Conservation (phyloP, 2,888 invertebrate species). For the Acrobasis repandana region DNA sequence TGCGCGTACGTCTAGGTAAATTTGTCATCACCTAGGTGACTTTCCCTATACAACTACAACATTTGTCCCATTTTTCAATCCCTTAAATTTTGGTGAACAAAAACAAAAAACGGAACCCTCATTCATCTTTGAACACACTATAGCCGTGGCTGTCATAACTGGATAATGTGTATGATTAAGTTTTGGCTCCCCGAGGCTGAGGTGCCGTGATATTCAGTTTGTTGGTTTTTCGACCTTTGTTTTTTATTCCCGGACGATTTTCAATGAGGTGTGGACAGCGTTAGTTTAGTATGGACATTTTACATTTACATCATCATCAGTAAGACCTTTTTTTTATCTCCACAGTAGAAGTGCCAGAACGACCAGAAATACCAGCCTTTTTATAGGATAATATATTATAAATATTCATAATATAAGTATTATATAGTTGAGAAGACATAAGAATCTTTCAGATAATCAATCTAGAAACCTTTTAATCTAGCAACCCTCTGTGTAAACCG, state of each 20-base stretch:
- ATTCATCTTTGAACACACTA: conserved; percentile 56
- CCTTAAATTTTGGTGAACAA: neutral
- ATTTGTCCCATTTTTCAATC: conserved; percentile 18
- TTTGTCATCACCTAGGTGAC: too few relatives aligned
- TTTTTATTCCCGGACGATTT: conserved; percentile 59
- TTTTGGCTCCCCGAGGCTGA: conserved; percentile 67
- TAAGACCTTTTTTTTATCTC: too few relatives aligned
- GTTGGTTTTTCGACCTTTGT: conserved; percentile 70
- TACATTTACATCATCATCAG: too few relatives aligned
- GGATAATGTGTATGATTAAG: conserved; percentile 77
- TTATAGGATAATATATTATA: too few relatives aligned
- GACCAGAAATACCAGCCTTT: too few relatives aligned
- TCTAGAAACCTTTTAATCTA: too few relatives aligned
- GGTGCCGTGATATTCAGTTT: conserved; percentile 71
- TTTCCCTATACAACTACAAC: neutral
- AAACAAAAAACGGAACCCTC: neutral
- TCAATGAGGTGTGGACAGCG: conserved; percentile 45
- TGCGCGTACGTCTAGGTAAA: too few relatives aligned
- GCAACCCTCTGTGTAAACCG: too few relatives aligned
- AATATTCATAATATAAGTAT: too few relatives aligned
- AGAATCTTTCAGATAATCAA: too few relatives aligned
- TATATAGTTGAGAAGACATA: too few relatives aligned
- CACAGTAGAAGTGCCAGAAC: too few relatives aligned
- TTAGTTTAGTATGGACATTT: conserved; percentile 46
- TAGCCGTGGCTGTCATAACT: conserved; percentile 69